These are phyloP conservation scores for Acrocephalus scirpaceus DNA, from an alignment of 2,797 vertebrate species.

Conservation along the genomic window DNA sequence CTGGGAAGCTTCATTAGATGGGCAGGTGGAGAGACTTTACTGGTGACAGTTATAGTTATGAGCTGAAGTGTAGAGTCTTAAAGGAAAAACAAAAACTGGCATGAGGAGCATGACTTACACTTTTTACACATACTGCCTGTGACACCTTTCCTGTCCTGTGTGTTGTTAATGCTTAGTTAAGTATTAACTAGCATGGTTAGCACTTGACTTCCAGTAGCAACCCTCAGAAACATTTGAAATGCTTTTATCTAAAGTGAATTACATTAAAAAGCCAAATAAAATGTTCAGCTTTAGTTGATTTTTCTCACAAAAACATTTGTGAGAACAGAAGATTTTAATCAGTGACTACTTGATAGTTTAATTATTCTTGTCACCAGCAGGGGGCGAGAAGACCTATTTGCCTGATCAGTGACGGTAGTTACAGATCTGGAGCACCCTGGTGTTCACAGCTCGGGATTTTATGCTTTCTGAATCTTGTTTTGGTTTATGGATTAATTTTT, in stretches of 20 bases:
- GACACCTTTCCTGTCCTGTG: background rate
- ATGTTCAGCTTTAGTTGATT: background rate
- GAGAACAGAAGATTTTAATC: background rate
- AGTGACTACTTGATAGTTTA: background rate
- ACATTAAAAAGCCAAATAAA: background rate
- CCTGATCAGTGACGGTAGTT: background rate
- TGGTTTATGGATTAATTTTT: background rate
- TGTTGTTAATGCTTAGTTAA: background rate
- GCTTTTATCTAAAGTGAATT: background rate
- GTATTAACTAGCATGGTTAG: background rate
- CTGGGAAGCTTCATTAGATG: background rate
- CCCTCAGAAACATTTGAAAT: background rate
- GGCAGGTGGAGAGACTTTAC: background rate
- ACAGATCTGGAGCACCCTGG: rapidly evolving
- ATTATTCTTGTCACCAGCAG: constrained; percentile 6
- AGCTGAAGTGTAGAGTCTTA: background rate
- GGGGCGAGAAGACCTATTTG: background rate
- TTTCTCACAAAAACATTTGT: background rate
- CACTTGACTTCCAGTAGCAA: background rate
- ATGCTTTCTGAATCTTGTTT: background rate
- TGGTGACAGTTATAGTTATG: background rate
- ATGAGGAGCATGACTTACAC: background rate
- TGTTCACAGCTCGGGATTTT: background rate
- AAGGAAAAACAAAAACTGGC: background rate
- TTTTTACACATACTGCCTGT: background rate